These are phyloP conservation scores for Chaunax sp. DNA, from an alignment of 2,797 vertebrate genomes.

Conservation along the genomic window DNA sequence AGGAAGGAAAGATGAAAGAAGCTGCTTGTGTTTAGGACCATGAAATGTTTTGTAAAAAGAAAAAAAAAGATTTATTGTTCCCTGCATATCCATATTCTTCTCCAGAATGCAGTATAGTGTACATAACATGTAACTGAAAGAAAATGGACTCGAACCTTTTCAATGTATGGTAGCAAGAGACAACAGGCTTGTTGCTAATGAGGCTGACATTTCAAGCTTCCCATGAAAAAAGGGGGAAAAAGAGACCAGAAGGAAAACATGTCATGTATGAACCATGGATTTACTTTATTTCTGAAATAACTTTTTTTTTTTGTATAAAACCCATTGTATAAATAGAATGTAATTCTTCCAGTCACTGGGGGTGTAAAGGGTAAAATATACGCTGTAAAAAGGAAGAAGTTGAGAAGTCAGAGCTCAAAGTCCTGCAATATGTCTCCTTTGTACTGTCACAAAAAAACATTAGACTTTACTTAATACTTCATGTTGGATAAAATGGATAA, in stretches of 20 bases:
- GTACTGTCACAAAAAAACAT: no score
- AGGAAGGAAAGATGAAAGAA: no score
- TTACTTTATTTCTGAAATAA: slow-evolving; percentile 2
- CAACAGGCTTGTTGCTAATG: slow-evolving; percentile 37
- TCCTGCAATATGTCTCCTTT: no score
- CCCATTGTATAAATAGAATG: not conserved
- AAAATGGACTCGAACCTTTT: slow-evolving; percentile 9
- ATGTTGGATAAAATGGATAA: no score
- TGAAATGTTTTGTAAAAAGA: no score
- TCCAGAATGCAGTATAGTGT: no score
- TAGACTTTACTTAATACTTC: no score
- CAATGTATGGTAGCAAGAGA: not conserved
- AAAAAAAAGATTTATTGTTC: no score
- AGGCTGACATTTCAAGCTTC: slow-evolving; percentile 51
- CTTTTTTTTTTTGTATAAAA: not conserved
- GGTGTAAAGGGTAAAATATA: not conserved
- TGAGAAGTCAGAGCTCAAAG: no score
- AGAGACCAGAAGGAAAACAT: slow-evolving; percentile 6
- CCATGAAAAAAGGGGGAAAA: not conserved
- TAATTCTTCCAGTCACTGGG: not conserved
- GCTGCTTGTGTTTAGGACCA: no score
- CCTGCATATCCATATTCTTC: no score
- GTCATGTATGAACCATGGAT: not conserved
- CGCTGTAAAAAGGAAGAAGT: not conserved
- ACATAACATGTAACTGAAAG: not conserved